phyloP scores from a whole-genome alignment of 2,113 vertebrate species.

The Asarcornis scutulata region DNA sequence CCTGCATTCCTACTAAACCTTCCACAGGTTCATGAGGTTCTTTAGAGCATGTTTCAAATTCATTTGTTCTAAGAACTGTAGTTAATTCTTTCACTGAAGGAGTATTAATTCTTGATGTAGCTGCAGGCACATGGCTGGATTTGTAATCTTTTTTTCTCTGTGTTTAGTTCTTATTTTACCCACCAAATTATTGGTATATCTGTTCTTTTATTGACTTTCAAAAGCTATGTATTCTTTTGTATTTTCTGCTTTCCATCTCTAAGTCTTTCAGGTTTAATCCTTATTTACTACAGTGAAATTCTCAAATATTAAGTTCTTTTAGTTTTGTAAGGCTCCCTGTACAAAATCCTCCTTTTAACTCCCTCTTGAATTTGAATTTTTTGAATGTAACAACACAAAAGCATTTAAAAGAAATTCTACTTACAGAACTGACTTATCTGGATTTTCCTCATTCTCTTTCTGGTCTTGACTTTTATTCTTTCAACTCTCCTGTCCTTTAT shows the following conservation, averaged over 20 bases:
- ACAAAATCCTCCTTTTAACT: not conserved
- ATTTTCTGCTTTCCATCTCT: not conserved
- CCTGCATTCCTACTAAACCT: not conserved
- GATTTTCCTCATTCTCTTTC: not conserved
- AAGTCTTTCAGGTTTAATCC: not conserved
- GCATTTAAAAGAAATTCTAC: not conserved
- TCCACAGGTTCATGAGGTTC: not conserved
- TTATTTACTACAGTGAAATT: not conserved
- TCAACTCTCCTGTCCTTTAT: not conserved
- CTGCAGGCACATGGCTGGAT: not conserved
- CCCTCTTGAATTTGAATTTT: not conserved
- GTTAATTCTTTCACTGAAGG: not conserved
- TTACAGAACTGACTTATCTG: not conserved
- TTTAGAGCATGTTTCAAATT: not conserved
- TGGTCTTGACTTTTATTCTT: not conserved
- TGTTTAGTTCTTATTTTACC: not conserved
- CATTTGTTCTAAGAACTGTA: not conserved
- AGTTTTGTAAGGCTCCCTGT: not conserved
- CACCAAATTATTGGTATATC: not conserved
- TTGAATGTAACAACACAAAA: not conserved
- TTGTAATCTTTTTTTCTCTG: not conserved
- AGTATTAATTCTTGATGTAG: not conserved
- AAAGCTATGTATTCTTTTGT: not conserved
- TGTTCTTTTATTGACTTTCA: not conserved
- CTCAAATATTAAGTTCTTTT: not conserved